These are phyloP conservation scores for Callipepla californica DNA, from an alignment of 2,113 vertebrate genomes.

Conservation along the genomic window DNA sequence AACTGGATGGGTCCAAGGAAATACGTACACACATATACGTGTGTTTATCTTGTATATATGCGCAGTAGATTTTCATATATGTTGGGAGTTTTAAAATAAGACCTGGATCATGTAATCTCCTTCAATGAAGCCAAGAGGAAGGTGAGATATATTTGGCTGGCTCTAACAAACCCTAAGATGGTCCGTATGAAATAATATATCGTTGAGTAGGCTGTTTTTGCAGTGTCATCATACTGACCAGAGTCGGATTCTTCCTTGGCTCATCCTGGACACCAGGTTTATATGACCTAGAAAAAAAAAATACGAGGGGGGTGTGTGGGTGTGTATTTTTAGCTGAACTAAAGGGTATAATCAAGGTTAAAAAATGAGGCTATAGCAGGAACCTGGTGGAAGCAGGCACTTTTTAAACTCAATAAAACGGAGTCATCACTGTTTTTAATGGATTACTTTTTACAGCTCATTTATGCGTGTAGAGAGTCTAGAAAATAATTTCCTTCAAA, in stretches of 20 bases:
- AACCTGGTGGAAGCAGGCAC: constrained; percentile 20
- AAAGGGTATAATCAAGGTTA: constrained; percentile 74
- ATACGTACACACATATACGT: background rate
- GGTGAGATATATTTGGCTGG: constrained; percentile 69
- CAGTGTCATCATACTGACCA: constrained; percentile 81
- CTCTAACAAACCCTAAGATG: constrained; percentile 68
- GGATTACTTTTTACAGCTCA: background rate
- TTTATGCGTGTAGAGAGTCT: background rate
- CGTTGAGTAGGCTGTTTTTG: constrained; percentile 78
- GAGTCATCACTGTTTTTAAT: background rate
- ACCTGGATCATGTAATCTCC: constrained; percentile 29
- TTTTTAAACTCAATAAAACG: constrained; percentile 10
- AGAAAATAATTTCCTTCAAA: background rate
- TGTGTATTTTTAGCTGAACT: constrained; percentile 81
- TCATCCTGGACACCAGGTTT: constrained; percentile 72
- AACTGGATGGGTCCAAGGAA: background rate
- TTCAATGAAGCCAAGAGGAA: constrained; percentile 62
- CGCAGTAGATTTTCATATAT: background rate
- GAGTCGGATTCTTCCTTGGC: constrained; percentile 83
- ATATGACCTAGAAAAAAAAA: constrained; percentile 81
- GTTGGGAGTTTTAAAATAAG: background rate
- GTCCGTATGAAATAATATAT: constrained; percentile 79
- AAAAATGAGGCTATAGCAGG: constrained; percentile 54
- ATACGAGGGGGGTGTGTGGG: constrained; percentile 62
- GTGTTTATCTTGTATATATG: background rate